These are phyloP conservation scores for Peromyscus melanophrys DNA, from an alignment of 2,797 vertebrate genomes.

Conservation along the genomic window DNA sequence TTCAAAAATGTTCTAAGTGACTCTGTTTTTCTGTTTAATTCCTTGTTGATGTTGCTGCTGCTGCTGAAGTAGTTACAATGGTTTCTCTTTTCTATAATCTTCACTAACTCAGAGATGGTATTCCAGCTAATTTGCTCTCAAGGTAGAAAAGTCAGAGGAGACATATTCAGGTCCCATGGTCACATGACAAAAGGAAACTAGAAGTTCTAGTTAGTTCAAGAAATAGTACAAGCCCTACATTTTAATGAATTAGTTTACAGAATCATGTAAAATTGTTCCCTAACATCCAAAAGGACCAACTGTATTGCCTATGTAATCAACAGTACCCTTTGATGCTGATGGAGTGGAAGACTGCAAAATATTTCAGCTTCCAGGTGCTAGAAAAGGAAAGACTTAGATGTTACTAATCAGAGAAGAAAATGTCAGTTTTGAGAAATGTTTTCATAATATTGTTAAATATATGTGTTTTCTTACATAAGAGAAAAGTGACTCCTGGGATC, in stretches of 20 bases:
- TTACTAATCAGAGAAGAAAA: not conserved
- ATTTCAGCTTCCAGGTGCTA: slow-evolving; percentile 11
- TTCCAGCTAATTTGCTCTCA: slow-evolving; percentile 15
- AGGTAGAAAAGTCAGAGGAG: not conserved
- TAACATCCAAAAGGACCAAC: not conserved
- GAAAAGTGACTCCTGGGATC: not conserved
- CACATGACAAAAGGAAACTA: not conserved
- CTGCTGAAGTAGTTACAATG: not conserved
- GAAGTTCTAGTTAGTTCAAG: not conserved
- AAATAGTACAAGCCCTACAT: not conserved
- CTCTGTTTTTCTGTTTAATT: not conserved
- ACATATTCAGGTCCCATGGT: not conserved
- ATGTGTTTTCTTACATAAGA: not conserved
- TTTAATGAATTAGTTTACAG: not conserved
- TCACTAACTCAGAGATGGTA: slow-evolving; percentile 12
- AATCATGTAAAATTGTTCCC: not conserved
- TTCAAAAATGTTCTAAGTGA: not conserved
- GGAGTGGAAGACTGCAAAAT: not conserved
- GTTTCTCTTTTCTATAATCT: slow-evolving; percentile 4
- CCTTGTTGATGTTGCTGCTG: not conserved
- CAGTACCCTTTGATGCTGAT: not conserved
- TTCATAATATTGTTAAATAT: not conserved
- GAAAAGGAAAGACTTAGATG: not conserved
- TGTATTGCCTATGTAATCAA: not conserved
- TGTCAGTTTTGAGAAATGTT: slow-evolving; percentile 4